These are phyloP conservation scores for Leptopterna dolabrata DNA, from an alignment of 2,888 invertebrate genomes.

Conservation along the genomic window DNA sequence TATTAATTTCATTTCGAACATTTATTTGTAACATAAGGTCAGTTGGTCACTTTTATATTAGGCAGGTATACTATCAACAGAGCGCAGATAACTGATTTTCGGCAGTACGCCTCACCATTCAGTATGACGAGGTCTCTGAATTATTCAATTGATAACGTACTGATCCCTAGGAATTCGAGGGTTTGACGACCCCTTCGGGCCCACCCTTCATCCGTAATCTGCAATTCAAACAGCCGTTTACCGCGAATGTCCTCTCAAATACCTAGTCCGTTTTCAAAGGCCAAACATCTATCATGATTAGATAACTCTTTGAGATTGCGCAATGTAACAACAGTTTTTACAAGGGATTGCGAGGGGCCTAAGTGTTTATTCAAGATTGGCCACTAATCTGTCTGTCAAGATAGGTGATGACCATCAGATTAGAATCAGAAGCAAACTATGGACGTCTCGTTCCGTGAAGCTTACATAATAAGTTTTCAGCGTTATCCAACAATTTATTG, in stretches of 20 bases:
- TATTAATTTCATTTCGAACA: too few species aligned
- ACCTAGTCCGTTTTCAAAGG: neutral
- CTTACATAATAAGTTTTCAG: neutral
- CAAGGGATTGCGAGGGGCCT: neutral
- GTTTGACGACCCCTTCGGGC: neutral
- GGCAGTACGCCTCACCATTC: too few species aligned
- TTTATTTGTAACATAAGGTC: too few species aligned
- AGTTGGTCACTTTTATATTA: too few species aligned
- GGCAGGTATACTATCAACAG: too few species aligned
- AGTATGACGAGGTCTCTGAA: too few species aligned
- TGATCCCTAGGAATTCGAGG: neutral
- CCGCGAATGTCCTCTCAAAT: neutral
- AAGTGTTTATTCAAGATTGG: neutral
- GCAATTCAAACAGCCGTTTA: neutral
- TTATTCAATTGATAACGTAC: too few species aligned
- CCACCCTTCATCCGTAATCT: neutral
- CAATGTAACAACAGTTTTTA: conserved; percentile 6
- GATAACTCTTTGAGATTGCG: neutral
- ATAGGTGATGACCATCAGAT: conserved; percentile 6
- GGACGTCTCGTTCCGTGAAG: neutral
- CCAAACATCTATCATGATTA: neutral
- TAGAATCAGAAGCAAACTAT: neutral
- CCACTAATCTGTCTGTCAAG: conserved; percentile 1
- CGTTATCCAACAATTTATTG: neutral
- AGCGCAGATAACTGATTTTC: too few species aligned